Evolutionary conservation across 2,113 vertebrate species (phyloP), one percentile per base, ranked within the genome.

Genomic region (Struthidea cinerea): DNA sequence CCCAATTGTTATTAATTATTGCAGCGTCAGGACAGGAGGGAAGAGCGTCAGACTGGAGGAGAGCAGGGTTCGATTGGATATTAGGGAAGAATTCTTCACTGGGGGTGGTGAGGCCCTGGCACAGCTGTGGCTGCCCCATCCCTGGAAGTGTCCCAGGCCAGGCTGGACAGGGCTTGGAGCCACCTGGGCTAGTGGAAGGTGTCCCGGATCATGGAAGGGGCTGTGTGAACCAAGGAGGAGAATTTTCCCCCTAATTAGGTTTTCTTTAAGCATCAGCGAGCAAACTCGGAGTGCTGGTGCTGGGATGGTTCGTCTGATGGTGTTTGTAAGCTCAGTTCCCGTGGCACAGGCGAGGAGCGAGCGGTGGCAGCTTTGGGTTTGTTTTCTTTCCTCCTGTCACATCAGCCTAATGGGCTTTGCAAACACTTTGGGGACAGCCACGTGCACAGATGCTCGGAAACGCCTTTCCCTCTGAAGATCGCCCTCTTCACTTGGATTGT

Each of bases 141-240:
- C 65, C 47, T 55, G 65, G 16, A 0, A 37, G 30, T 47, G 49
- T 1, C 75, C 65, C 4, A 21, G 74, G 55, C 47, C 46, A 9
- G 56, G 24, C 4, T 87, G 85, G 53, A 39, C 1, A 0, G 32
- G 14, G 21, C 11, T 59, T 22, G 63, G 75, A 79, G 35, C 30
- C 2, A 0, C 47, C 35, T 7, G 67, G 76, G 32, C 1, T 0
- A 1, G 11, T 16, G 59, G 7, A 2, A 42, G 6, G 5, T 21
- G 46, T 41, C 56, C 47, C 64, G n/a, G 39, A 37, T 32, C 55
- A 4, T 2, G 37, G 37, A 32, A 61, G 67, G 21, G 16, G 26
- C 5, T n/a, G 30, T 5, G 61, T 53, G 73, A 52, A 28, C 41
- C 11, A 0, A 16, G 23, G 21, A 37, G 49, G 59, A 56, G 64